These are phyloP conservation scores for Carettochelys insculpta DNA, from an alignment of 2,113 vertebrate species.

Conservation along the genomic window DNA sequence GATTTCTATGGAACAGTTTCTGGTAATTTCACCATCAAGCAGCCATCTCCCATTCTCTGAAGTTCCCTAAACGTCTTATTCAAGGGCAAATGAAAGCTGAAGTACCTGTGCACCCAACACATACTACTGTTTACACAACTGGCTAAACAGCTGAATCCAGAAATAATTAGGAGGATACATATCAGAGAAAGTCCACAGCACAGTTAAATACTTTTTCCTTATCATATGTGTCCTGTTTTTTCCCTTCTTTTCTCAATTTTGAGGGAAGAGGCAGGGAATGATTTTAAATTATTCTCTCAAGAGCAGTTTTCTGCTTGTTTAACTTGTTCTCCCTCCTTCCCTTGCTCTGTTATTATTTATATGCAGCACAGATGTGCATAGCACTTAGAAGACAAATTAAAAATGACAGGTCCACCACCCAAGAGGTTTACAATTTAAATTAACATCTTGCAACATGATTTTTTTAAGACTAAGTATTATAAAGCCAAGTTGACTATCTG, in stretches of 20 bases:
- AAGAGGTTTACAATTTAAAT: constrained; percentile 54
- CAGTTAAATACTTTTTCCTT: constrained; percentile 47
- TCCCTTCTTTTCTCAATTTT: constrained; percentile 1
- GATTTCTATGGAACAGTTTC: neutral
- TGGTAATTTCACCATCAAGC: neutral
- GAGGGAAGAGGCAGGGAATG: neutral
- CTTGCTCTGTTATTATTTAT: neutral
- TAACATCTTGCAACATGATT: constrained; percentile 30
- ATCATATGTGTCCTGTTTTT: constrained; percentile 14
- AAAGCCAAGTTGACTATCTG: neutral
- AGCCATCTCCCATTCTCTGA: neutral
- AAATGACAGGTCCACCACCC: constrained; percentile 37
- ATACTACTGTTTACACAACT: neutral
- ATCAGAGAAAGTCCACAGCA: neutral
- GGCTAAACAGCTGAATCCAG: constrained; percentile 7
- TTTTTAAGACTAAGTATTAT: neutral
- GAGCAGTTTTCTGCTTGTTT: constrained; percentile 11
- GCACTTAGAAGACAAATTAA: constrained; percentile 30
- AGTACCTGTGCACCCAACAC: neutral
- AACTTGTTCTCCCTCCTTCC: constrained; percentile 27
- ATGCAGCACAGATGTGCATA: neutral
- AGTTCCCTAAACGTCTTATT: neutral
- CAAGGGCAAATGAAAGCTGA: neutral
- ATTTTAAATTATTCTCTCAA: constrained; percentile 14
- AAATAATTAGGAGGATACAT: constrained; percentile 21